Evolutionary conservation across 2,113 vertebrate genomes (phyloP).

Genomic region (Cynocephalus volans): DNA sequence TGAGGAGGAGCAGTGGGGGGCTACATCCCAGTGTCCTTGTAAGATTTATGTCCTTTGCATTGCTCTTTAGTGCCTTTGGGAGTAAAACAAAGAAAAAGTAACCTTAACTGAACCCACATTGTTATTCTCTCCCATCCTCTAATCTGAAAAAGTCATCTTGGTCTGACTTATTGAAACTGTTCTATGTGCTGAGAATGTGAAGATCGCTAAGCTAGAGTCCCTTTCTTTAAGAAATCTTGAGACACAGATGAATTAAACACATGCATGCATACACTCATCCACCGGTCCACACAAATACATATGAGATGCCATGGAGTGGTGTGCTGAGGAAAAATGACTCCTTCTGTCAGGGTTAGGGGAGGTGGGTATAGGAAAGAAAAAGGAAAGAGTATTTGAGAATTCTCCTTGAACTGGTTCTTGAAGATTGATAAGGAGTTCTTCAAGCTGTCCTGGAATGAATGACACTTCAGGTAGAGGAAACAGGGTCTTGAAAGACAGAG

Average conservation of each 20-base stretch:
- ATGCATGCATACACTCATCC: not conserved
- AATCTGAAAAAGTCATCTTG: not conserved
- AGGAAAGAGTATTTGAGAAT: not conserved
- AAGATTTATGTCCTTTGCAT: not conserved
- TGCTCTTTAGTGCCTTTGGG: not conserved
- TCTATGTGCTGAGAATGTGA: not conserved
- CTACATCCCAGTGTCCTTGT: not conserved
- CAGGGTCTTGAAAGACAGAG: not conserved
- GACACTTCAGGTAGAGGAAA: not conserved
- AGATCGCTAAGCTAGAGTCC: not conserved
- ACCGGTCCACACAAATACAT: not conserved
- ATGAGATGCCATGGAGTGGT: not conserved
- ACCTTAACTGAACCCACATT: not conserved
- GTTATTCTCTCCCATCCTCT: not conserved
- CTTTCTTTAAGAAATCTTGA: not conserved
- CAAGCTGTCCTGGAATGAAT: not conserved
- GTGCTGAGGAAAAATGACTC: not conserved
- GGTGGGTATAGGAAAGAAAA: not conserved
- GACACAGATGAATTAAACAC: not conserved
- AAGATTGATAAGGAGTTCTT: not conserved
- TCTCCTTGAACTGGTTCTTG: not conserved
- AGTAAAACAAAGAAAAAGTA: slow-evolving; percentile 1
- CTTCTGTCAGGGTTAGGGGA: not conserved
- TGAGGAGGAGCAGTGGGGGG: not conserved
- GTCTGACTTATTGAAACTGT: not conserved